phyloP scores from a whole-genome alignment of 1,140 invertebrate genomes.

The Maconellicoccus hirsutus region DNA sequence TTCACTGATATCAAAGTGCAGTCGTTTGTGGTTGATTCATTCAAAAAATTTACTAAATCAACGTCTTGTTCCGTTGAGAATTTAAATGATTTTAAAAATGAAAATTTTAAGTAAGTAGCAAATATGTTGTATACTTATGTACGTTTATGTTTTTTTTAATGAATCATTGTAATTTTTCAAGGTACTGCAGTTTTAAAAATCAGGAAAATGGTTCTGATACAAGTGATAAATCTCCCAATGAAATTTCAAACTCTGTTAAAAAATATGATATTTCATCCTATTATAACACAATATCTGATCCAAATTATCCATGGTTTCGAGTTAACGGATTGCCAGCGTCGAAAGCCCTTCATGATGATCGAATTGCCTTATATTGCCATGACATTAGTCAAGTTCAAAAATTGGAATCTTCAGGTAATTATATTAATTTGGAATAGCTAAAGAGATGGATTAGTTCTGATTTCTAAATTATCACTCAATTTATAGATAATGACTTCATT shows the following conservation, averaged over 20 bases:
- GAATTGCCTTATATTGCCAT: slow-evolving; percentile 44
- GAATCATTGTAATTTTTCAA: not conserved
- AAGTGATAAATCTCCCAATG: not conserved
- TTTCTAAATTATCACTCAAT: not conserved
- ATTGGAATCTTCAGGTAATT: not conserved
- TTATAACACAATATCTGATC: slow-evolving; percentile 61
- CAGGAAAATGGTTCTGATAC: not conserved
- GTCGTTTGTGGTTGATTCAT: not conserved
- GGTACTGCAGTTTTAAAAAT: not conserved
- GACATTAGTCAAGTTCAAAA: slow-evolving; percentile 14
- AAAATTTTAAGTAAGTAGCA: not conserved
- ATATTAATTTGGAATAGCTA: too few relatives aligned
- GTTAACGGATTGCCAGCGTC: slow-evolving; percentile 58
- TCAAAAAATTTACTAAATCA: not conserved
- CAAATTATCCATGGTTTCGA: slow-evolving; percentile 59
- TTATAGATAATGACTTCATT: not conserved
- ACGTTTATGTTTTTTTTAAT: not conserved
- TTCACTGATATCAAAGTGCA: not conserved
- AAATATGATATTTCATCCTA: not conserved
- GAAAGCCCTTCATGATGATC: slow-evolving; percentile 53
- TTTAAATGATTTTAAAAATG: not conserved
- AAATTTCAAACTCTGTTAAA: not conserved
- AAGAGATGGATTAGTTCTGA: too few relatives aligned
- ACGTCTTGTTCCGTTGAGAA: not conserved
- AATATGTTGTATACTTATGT: not conserved